Percentiles rank a stretch among this genome's conserved stretches.
These are phyloP conservation scores for Semnornis frantzii DNA, from an alignment of 2,113 vertebrate species.

Conservation along the genomic window DNA sequence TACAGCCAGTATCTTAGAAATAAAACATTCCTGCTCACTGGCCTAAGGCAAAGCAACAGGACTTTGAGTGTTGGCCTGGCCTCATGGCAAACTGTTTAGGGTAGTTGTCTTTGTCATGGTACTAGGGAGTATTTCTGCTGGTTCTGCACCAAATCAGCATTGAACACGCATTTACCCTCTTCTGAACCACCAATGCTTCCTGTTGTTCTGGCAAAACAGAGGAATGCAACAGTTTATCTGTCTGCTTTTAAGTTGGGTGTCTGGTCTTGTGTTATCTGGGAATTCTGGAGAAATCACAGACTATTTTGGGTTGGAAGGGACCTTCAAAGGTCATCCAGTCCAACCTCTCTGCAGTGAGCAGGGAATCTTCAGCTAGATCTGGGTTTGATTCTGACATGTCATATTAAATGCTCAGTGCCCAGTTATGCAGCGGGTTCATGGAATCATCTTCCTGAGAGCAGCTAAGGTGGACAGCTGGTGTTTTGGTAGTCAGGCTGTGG, in stretches of 20 bases:
- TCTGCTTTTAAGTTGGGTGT: neutral
- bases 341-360: neutral
- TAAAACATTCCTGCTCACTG: neutral
- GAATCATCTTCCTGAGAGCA: neutral
- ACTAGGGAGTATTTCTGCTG: neutral
- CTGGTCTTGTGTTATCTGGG: neutral
- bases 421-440: neutral
- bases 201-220: neutral
- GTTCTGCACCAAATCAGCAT: accelerated
- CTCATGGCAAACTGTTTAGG: neutral
- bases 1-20: neutral
- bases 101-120: neutral
- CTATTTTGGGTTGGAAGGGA: neutral
- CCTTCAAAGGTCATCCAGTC: neutral
- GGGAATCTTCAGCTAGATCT: neutral
- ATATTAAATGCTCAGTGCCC: neutral
- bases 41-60: neutral
- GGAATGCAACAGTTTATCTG: neutral
- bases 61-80: neutral
- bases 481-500: neutral
- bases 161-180: neutral
- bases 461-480: neutral
- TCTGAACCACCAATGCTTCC: neutral
- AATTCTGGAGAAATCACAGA: neutral
- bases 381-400: neutral